These are phyloP conservation scores for Heptranchias perlo DNA, from an alignment of 2,113 vertebrate species.

Conservation along the genomic window DNA sequence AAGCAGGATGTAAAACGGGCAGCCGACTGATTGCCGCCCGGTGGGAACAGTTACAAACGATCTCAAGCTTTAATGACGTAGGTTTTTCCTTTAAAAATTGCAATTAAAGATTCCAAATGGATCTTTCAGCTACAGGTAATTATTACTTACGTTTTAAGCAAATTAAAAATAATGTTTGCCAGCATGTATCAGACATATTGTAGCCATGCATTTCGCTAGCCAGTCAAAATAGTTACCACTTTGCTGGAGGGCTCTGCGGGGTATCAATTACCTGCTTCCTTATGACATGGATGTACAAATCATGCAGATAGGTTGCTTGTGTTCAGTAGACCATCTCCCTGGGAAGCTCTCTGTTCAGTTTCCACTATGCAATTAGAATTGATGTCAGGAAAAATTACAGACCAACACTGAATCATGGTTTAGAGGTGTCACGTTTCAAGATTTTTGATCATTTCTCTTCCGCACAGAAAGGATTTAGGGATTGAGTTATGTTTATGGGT, in stretches of 20 bases:
- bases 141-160: not conserved
- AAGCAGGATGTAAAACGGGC: no score
- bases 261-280: not conserved
- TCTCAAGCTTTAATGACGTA: no score
- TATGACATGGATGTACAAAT: not conserved
- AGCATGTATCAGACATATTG: not conserved
- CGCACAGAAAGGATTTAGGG: no score
- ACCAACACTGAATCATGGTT: no score
- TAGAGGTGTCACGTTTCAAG: no score
- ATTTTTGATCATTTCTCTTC: no score
- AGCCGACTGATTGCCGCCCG: no score
- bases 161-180: not conserved
- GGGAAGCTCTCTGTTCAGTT: not conserved
- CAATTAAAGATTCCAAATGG: no score
- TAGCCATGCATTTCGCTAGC: not conserved
- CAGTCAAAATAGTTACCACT: not conserved
- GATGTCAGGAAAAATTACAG: not conserved
- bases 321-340: not conserved
- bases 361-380: not conserved
- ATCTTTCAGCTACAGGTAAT: not conserved
- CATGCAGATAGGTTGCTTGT: not conserved
- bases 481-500: no score
- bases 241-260: not conserved
- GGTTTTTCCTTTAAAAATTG: not conserved
- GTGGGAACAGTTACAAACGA: no score